These are phyloP conservation scores for Mythimna lalbum DNA, from an alignment of 2,888 invertebrate genomes.

Conservation along the genomic window DNA sequence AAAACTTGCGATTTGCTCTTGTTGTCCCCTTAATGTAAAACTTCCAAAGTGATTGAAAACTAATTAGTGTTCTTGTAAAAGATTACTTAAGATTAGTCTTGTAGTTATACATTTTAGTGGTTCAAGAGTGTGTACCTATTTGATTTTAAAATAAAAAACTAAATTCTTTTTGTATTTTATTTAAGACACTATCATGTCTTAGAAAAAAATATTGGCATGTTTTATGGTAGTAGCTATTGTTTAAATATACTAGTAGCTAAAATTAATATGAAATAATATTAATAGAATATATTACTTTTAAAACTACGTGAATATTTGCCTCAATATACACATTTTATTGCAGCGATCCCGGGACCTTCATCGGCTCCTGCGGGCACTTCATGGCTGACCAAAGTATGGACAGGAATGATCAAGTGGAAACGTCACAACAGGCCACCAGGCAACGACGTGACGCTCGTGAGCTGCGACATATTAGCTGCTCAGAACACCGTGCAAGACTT, in stretches of 20 bases:
- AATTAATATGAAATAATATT: not conserved
- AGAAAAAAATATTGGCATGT: no score
- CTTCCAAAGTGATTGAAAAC: not conserved
- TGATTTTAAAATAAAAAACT: conserved; percentile 7
- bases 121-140: not conserved
- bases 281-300: not conserved
- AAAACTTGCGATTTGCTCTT: no score
- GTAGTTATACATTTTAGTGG: not conserved
- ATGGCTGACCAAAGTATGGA: conserved; percentile 20
- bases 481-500: not conserved
- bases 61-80: not conserved
- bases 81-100: no score
- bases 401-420: conserved; percentile 30
- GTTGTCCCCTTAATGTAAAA: not conserved
- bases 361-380: not conserved
- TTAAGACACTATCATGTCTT: no score
- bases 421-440: conserved; percentile 10
- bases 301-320: not conserved
- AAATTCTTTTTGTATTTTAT: not conserved
- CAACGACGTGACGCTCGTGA: not conserved
- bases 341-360: conserved; percentile 5
- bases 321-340: not conserved
- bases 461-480: conserved; percentile 12
- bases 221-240: not conserved
- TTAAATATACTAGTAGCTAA: not conserved